Percentiles rank a stretch among this genome's conserved stretches.
These are phyloP conservation scores for Stenurella melanura DNA, from an alignment of 2,888 invertebrate genomes.

Conservation along the genomic window DNA sequence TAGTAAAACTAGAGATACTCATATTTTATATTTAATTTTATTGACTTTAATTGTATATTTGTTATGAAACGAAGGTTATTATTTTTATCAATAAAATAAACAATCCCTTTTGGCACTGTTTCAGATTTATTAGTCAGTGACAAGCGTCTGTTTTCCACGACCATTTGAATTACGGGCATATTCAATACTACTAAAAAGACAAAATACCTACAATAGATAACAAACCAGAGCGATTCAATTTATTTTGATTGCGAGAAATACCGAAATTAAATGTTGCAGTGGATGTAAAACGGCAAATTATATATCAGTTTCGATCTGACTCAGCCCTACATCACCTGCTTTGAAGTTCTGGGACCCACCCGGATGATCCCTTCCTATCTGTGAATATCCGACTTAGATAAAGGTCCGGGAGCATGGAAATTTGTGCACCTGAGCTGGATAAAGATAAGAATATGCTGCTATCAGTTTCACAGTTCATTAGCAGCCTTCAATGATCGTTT, in stretches of 20 bases:
- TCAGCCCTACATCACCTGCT: conserved; percentile 54
- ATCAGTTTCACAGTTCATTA: conserved; percentile 71
- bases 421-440: conserved; percentile 54
- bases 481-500: conserved; percentile 66
- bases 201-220: background rate
- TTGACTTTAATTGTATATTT: background rate
- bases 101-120: background rate
- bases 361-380: conserved; percentile 43
- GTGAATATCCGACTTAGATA: conserved; percentile 44
- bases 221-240: background rate
- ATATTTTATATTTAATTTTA: background rate
- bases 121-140: background rate
- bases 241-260: conserved; percentile 17
- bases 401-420: conserved; percentile 43
- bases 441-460: conserved; percentile 62
- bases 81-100: background rate
- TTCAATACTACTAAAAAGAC: background rate
- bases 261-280: conserved; percentile 18
- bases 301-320: conserved; percentile 40
- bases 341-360: conserved; percentile 50
- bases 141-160: background rate
- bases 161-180: background rate
- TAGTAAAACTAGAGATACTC: background rate
- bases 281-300: conserved; percentile 54
- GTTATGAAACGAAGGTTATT: background rate